Evolutionary conservation across 2,113 vertebrate genomes (phyloP).

Genomic region (Anthoscopus minutus): DNA sequence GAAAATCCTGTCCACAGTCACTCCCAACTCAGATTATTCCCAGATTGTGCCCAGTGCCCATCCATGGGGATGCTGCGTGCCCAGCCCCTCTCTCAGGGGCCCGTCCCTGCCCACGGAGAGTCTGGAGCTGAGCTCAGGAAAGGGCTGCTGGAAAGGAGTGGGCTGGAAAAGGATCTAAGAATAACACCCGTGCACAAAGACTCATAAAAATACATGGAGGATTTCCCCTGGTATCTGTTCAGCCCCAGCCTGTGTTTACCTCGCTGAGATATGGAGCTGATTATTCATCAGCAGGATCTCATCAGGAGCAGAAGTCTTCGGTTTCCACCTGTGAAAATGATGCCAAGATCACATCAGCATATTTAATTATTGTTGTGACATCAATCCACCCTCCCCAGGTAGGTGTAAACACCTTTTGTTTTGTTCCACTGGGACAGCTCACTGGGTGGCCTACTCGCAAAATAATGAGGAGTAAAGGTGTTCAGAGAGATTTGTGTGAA

Average conservation of each 20-base stretch:
- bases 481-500: background rate
- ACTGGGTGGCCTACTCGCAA: background rate
- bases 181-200: background rate
- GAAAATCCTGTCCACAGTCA: too few relatives aligned
- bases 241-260: conserved; percentile 14
- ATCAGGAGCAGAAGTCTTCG: background rate
- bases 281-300: conserved; percentile 48
- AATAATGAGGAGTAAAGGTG: conserved; percentile 10
- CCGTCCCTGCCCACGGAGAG: accelerated
- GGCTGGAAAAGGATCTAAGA: background rate
- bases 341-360: background rate
- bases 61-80: accelerated
- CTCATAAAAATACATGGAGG: conserved; percentile 23
- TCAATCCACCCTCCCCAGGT: background rate
- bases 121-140: background rate
- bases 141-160: background rate
- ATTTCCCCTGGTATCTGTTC: conserved; percentile 17
- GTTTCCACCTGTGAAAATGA: background rate
- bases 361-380: conserved; percentile 35
- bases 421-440: background rate
- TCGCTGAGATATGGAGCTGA: background rate
- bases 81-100: background rate
- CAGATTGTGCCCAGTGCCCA: accelerated
- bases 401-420: background rate
- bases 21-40: background rate